Evolutionary conservation across 2,888 invertebrate species (phyloP).

Genomic region (Scotopteryx bipunctaria): DNA sequence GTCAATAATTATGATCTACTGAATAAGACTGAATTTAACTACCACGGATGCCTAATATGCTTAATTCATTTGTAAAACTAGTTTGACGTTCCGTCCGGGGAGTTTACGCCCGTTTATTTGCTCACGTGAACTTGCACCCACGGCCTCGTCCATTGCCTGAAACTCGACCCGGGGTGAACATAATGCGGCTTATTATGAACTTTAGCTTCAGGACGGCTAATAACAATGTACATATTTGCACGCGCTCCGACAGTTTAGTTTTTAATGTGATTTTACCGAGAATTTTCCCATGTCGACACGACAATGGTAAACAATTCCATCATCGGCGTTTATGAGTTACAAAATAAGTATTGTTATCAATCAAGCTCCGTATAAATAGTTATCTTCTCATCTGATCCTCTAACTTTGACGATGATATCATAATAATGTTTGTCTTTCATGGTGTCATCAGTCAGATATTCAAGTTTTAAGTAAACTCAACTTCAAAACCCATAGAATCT

Average conservation of each 20-base stretch:
- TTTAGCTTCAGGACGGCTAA: conserved; percentile 39
- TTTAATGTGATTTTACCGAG: conserved; percentile 21
- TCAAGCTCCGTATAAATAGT: conserved; percentile 1
- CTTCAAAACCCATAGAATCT: no score
- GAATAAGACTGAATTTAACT: no score
- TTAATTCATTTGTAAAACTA: conserved; percentile 32
- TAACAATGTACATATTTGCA: conserved; percentile 33
- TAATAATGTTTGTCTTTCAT: not conserved
- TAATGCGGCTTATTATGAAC: conserved; percentile 46
- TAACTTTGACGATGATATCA: conserved; percentile 9
- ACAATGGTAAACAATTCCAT: conserved; percentile 16
- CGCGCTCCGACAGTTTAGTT: conserved; percentile 22
- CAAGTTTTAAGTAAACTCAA: not conserved
- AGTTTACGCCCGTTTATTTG: conserved; percentile 51
- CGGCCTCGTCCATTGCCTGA: conserved; percentile 44
- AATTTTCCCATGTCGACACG: conserved; percentile 8
- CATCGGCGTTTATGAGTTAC: not conserved
- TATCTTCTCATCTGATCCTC: not conserved
- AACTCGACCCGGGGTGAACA: conserved; percentile 38
- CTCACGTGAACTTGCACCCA: conserved; percentile 53
- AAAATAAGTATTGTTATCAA: not conserved
- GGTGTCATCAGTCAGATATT: not conserved
- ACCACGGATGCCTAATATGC: conserved; percentile 5
- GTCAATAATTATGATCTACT: no score
- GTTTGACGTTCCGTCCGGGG: conserved; percentile 44